Evolutionary conservation across 2,113 vertebrate species (phyloP).

Genomic region (Actenoides hombroni): DNA sequence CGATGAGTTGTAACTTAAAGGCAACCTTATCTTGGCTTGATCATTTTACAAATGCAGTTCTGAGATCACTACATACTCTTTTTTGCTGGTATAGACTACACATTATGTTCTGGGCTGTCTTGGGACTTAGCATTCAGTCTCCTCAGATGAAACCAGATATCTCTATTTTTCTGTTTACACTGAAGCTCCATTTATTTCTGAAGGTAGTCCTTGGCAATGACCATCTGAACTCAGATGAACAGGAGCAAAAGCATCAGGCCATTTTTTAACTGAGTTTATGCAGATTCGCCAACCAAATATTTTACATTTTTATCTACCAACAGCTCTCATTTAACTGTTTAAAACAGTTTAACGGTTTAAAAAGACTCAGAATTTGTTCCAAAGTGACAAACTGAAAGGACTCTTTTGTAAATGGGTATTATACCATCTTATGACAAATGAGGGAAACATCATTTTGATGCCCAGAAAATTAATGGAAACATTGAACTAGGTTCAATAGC

Average conservation of each 20-base stretch:
- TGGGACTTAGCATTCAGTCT: background rate
- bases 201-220: background rate
- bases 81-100: background rate
- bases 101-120: background rate
- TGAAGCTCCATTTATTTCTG: background rate
- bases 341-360: background rate
- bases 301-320: background rate
- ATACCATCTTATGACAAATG: background rate
- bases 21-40: background rate
- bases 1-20: background rate
- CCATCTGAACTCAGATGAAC: background rate
- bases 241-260: background rate
- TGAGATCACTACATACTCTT: background rate
- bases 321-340: background rate
- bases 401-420: background rate
- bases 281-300: background rate
- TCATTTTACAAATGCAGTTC: background rate
- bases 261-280: background rate
- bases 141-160: background rate
- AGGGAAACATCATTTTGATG: background rate
- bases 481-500: background rate
- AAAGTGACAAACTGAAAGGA: background rate
- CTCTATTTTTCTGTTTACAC: background rate
- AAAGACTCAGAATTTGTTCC: background rate
- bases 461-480: background rate